phyloP scores from a whole-genome alignment of 2,113 vertebrate genomes.

The Gila orcuttii region DNA sequence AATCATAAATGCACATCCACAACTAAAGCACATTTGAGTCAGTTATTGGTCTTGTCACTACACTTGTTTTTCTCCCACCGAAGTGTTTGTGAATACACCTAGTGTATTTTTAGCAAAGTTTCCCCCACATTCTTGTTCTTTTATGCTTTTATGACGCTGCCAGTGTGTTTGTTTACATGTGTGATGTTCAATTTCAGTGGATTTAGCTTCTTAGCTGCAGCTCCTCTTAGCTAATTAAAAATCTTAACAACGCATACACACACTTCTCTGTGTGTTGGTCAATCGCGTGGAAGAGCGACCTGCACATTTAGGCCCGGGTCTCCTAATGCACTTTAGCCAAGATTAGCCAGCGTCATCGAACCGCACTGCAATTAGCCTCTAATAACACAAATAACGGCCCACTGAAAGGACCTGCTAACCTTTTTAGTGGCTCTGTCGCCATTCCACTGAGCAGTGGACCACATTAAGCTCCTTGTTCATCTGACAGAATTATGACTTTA shows the following conservation, averaged over 20 bases:
- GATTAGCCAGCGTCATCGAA: conserved; percentile 48
- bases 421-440: neutral
- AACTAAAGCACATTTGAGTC: neutral
- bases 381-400: conserved; percentile 18
- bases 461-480: conserved; percentile 29
- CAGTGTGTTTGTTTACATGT: conserved; percentile 1
- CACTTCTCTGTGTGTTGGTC: conserved; percentile 24
- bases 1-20: neutral
- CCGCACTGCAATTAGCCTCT: conserved; percentile 39
- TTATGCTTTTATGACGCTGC: neutral
- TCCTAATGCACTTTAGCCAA: conserved; percentile 42
- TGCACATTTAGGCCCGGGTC: conserved; percentile 46
- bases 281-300: conserved; percentile 56
- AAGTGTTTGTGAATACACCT: conserved; percentile 21
- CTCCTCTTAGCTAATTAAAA: conserved; percentile 48
- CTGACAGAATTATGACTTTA: conserved; percentile 27
- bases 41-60: neutral
- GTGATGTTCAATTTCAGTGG: neutral
- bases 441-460: neutral
- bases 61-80: neutral
- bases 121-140: neutral
- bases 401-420: conserved; percentile 28
- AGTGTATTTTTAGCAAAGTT: conserved; percentile 11
- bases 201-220: conserved; percentile 35
- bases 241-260: neutral